Percentiles rank a stretch among this genome's conserved stretches.
Evolutionary conservation across 2,113 vertebrate genomes (phyloP).

Genomic region (Notiomystis cincta): DNA sequence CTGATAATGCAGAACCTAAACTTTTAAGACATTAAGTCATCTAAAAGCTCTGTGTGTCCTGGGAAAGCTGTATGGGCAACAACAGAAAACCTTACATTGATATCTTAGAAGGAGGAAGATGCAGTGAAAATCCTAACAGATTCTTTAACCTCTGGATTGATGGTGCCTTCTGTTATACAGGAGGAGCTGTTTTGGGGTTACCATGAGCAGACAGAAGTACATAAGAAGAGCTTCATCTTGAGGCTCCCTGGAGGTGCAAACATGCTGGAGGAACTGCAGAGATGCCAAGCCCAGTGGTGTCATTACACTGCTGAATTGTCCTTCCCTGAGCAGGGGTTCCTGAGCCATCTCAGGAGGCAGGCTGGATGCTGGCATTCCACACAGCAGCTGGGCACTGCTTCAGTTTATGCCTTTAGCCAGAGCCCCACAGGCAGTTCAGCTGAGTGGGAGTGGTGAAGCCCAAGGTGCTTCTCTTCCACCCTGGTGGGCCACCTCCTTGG

Average conservation of each 20-base stretch:
- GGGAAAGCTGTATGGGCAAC: background rate
- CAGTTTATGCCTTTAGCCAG: background rate
- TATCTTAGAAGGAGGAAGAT: background rate
- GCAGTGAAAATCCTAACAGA: background rate
- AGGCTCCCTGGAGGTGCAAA: background rate
- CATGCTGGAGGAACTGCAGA: background rate
- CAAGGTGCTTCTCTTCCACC: background rate
- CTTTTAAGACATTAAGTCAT: background rate
- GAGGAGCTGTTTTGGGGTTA: background rate
- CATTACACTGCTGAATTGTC: background rate
- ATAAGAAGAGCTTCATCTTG: background rate
- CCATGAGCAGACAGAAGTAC: background rate
- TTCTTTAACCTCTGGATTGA: background rate
- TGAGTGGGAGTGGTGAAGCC: background rate
- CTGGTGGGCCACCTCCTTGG: background rate
- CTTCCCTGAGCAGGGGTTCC: background rate
- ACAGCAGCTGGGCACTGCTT: background rate
- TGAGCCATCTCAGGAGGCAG: background rate
- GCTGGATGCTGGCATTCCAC: fast-evolving
- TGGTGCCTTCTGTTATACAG: fast-evolving
- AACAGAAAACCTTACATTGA: background rate
- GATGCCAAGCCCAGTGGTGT: background rate
- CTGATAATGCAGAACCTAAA: background rate
- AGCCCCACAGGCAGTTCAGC: background rate
- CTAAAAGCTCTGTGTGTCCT: background rate